Base-by-base conservation (phyloP, 1,140 invertebrate species). In the Drosophila simulans region DNA sequence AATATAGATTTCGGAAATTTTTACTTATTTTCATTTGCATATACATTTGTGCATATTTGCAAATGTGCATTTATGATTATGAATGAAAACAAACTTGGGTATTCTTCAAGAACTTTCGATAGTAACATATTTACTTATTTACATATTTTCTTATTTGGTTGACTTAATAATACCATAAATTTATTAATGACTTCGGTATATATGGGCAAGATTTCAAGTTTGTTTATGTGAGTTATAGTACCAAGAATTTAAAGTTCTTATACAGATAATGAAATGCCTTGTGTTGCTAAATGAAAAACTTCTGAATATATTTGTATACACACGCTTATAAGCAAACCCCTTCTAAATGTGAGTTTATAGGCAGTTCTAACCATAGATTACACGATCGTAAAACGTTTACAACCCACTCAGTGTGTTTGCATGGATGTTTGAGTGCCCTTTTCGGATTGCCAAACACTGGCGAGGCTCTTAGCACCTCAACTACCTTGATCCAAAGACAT, bases 331-430 rank as follows among this genome's bases (percentile, higher is more conserved):
- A 25, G 20, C 13, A 15, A n/a, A 2, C n/a, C 13, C 20, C 8
- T 5, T 40, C 34, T 40, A 12, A 42, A 42, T 27, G 53, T 39
- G 22, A 17, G 13, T 39, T 39, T 35, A 51, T 15, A 20, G 11
- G 17, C 11, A 20, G 17, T 12, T 20, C 4, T 5, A 17, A 35
- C 31, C 12, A n/a, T 2, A 25, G 31, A 35, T 48, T 31, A 65
- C 31, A 27, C 13, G 60, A 45, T 69, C 11, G 27, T 69, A 40
- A 46, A 69, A 25, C 5, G 25, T 45, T 55, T 68, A 40, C 12
- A 4, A 27, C 15, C 22, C 31, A 37, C 37, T 17, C 25, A 13
- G 17, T 27, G 1, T 10, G 34, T 3, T 37, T 60, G 25, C 43
- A 37, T 15, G 13, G n/a, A 15, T 15, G 10, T 11, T 31, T 12